Conservation (phyloP, 2,797 vertebrate genomes). For the Mallotus villosus region DNA sequence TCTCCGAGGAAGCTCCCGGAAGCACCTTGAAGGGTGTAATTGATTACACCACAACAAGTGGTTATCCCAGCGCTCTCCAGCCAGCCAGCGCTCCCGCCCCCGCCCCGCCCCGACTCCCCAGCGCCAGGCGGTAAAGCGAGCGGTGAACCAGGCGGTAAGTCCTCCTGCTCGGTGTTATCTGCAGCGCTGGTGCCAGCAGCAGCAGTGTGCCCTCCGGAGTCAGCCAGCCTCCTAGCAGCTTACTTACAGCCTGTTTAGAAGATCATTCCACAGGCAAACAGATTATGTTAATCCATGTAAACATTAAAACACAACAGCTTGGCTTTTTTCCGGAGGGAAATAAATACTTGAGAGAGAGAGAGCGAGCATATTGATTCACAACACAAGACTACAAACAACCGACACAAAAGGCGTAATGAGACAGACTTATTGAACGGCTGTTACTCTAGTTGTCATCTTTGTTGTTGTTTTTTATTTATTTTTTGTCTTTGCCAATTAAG, state of each 20-base stretch:
- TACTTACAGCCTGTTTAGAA: constrained; percentile 66
- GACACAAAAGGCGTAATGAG: constrained; percentile 73
- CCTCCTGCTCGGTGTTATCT: too few relatives aligned
- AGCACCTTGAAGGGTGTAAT: neutral
- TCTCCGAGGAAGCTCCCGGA: neutral
- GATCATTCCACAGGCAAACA: constrained; percentile 85
- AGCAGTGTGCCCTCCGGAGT: neutral
- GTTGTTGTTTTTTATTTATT: constrained; percentile 20
- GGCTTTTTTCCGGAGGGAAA: constrained; percentile 73
- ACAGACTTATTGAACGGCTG: constrained; percentile 67
- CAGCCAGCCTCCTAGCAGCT: neutral
- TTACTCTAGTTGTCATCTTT: neutral
- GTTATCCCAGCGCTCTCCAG: neutral
- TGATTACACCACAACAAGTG: neutral
- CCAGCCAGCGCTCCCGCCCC: too few relatives aligned
- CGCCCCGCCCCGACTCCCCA: too few relatives aligned
- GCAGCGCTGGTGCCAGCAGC: neutral
- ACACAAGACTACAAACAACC: constrained; percentile 70
- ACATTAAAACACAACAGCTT: constrained; percentile 81
- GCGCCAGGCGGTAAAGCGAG: too few relatives aligned
- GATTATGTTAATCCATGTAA: constrained; percentile 86
- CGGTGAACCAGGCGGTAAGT: neutral
- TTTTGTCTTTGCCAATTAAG: constrained; percentile 57
- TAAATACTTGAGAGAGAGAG: constrained; percentile 71
- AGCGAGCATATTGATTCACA: constrained; percentile 74